Evolutionary conservation across 2,797 vertebrate genomes (phyloP).

Genomic region (Amblyraja radiata): DNA sequence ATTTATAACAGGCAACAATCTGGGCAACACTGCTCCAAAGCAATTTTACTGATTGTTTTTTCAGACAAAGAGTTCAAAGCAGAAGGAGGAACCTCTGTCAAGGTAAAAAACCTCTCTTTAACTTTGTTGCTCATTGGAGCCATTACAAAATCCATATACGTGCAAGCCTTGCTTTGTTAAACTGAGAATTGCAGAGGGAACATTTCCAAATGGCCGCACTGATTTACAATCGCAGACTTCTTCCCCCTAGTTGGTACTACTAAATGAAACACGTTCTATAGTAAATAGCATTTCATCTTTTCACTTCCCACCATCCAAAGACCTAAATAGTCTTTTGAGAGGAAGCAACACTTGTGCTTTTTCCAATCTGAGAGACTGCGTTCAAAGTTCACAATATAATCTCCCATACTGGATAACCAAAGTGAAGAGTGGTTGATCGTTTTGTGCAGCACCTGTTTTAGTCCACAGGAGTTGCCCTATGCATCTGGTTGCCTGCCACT

Average conservation of each 20-base stretch:
- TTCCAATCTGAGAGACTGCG: too few relatives aligned
- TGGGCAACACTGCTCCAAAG: background rate
- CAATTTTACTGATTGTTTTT: slow-evolving; percentile 20
- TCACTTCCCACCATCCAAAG: too few relatives aligned
- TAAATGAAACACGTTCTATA: background rate
- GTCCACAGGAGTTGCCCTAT: too few relatives aligned
- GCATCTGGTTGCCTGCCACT: too few relatives aligned
- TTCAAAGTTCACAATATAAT: too few relatives aligned
- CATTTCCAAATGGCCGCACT: background rate
- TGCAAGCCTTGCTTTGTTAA: background rate
- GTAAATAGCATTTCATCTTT: background rate
- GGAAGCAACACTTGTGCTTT: too few relatives aligned
- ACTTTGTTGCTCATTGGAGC: background rate
- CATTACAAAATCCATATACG: background rate
- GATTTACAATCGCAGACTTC: background rate
- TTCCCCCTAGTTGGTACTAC: background rate
- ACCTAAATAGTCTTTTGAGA: too few relatives aligned
- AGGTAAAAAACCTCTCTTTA: background rate
- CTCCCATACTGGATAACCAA: too few relatives aligned
- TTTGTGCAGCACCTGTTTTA: too few relatives aligned
- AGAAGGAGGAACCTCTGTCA: slow-evolving; percentile 5
- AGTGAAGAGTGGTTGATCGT: too few relatives aligned
- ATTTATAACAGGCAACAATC: slow-evolving; percentile 26
- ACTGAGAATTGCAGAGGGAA: background rate
- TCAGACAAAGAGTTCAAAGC: background rate